Base-by-base conservation (phyloP, 2,797 vertebrate species). In the Hippopotamyrus pictus region DNA sequence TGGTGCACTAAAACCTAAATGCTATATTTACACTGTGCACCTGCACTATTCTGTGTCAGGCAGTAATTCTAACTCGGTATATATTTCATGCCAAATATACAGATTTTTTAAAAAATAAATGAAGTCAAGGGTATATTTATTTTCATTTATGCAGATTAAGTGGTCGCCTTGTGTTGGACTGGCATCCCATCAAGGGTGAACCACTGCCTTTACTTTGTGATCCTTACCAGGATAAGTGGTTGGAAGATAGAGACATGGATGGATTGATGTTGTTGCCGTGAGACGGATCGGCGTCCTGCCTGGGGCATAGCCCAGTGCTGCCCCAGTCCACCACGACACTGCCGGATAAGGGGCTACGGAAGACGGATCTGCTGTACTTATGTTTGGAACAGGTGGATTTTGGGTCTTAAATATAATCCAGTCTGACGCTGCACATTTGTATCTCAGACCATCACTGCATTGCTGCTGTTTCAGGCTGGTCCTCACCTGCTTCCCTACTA, bases 361-460 rank as follows among this genome's bases (percentile, higher is more conserved):
- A 82, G 76, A 46, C 19, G 3, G 41, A 82, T 82, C 7, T 46
- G 41, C 41, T 46, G 76, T 46, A 11, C 41, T 46, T 11, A 46
- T 1, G 3, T n/a, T n/a, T 2, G 37, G 17, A 41, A 9, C 33
- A 3, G 25, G 53, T 37, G 50, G 53, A 41, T 44, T 88, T 93
- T 90, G 90, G 86, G 82, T 88, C 88, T 90, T 88, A 91, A 90
- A 90, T 86, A 90, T 90, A 83, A 92, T 91, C 85, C 50, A 82
- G 69, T 89, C 88, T 90, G 90, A 91, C 86, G 46, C 79, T 87
- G 90, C 89, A 89, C 88, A 90, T 90, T 88, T 86, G 59, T 25
- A 87, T 90, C 76, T 90, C 86, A 48, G 86, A 90, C 76, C 90
- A 88, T 89, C 89, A 79, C 89, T 76, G 91, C 7, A 59, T 83